Evolutionary conservation across 2,888 invertebrate genomes (phyloP), one percentile per base, ranked within the genome.

Genomic region (Synergus laeviventris): DNA sequence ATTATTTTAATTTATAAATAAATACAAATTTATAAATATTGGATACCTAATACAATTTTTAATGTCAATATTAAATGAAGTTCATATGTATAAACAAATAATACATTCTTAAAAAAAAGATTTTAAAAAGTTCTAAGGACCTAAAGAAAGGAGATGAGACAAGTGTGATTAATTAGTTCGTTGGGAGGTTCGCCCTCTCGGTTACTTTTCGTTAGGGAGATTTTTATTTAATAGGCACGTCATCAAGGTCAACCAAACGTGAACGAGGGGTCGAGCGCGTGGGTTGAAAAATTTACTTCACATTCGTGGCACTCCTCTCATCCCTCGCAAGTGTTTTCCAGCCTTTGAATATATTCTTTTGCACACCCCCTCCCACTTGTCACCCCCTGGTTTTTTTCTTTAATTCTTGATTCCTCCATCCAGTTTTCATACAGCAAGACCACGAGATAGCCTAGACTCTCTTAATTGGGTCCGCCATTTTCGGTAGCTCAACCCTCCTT

Each of bases 391-490:
- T 85, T 83, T 82, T 84, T 83, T 83, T 82, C 84, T 83, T 80
- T 80, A 81, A 76, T 83, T 83, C 84, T 83, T 83, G 81, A 80
- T 84, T 80, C 80, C 81, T 79, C 78, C 79, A 78, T 73, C 81
- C 77, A 81, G 83, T 81, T 81, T 83, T 83, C 84, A 82, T 79
- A 82, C 82, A 81, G 79, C 82, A 80, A 80, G 80, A 75, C 80
- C 81, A 84, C 83, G 84, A 79, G 84, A 83, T 84, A 84, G 85
- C 84, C 89, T 86, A 87, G 88, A 86, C 87, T 86, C 86, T 81
- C 87, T 89, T 91, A 91, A 91, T 91, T 91, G 91, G 90, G 91
- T 90, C 90, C 90, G 90, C 91, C 91, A 91, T 91, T 91, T 91
- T 91, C 89, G 88, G 87, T 86, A 85, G 86, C 83, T 80, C 84